Base-by-base conservation (phyloP, 2,888 invertebrate genomes). In the Ophion slaviceki region DNA sequence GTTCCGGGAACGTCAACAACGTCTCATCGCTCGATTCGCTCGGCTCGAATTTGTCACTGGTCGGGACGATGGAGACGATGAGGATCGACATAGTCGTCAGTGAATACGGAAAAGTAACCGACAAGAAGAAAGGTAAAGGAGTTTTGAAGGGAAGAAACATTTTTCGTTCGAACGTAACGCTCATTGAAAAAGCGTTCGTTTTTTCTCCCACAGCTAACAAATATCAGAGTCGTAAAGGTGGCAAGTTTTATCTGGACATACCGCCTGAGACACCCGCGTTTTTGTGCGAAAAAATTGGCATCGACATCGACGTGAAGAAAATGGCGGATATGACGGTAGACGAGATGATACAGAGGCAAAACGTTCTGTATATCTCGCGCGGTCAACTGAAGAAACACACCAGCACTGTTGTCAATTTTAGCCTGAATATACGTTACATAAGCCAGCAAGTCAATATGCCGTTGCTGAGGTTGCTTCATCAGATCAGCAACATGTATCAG, bases 361-460 rank as follows among this genome's bases (percentile, higher is more conserved):
- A 97, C 93, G 97, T 98, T 87, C 95, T 98, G 20, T 98, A 98
- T 92, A 97, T 98, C 89, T 98, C 98, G 0, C 94, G 98, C 10
- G 97, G 97, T 0, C 98, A 98, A 92, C 95, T 98, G 86, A 98
- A 98, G 94, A 97, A 97, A 89, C 98, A 98, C 92, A 98, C 98
- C 24, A 98, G 98, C 90, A 98, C 98, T 0, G 97, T 98, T 91
- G 96, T 99, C 82, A 98, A 99, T 94, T 97, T 99, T 92, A 98
- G 97, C 91, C 95, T 98, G 84, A 97, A 98, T 92, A 97, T 98
- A 89, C 96, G 98, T 78, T 97, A 97, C 92, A 98, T 99, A 90
- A 98, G 98, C 70, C 99, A 99, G 93, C 97, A 99, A 95, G 98
- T 99, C 1, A 99, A 99, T 94, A 99, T 99, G 99, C 99, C 99